These are phyloP conservation scores for Ochotona curzoniae DNA, from an alignment of 2,113 vertebrate genomes.

Conservation along the genomic window DNA sequence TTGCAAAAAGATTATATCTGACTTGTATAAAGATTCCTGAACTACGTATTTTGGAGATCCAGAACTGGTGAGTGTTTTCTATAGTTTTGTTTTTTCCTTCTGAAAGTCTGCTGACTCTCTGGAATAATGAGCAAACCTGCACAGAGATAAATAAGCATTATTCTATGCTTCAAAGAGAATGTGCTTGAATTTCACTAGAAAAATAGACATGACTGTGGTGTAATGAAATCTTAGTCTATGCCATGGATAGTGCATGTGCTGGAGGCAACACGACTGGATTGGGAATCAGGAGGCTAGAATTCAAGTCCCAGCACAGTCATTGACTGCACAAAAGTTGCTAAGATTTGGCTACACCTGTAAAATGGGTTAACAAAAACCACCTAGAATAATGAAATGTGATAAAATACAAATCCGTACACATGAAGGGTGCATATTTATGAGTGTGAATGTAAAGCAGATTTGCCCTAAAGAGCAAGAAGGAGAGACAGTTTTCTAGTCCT, in stretches of 20 bases:
- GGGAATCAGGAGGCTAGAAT: background rate
- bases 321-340: background rate
- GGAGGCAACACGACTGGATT: background rate
- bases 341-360: background rate
- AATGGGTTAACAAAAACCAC: background rate
- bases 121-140: background rate
- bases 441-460: background rate
- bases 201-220: rapidly evolving
- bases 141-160: rapidly evolving
- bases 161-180: background rate
- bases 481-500: background rate
- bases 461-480: background rate
- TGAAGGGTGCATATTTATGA: background rate
- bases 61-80: background rate
- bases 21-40: background rate
- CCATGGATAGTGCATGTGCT: rapidly evolving
- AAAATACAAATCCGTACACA: background rate
- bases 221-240: background rate
- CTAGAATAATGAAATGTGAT: background rate
- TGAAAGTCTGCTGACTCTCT: background rate
- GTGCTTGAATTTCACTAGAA: background rate
- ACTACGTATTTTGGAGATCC: background rate
- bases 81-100: background rate
- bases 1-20: background rate
- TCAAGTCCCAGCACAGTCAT: background rate